Evolutionary conservation across 2,113 vertebrate genomes (phyloP).

Genomic region (Coturnix japonica): DNA sequence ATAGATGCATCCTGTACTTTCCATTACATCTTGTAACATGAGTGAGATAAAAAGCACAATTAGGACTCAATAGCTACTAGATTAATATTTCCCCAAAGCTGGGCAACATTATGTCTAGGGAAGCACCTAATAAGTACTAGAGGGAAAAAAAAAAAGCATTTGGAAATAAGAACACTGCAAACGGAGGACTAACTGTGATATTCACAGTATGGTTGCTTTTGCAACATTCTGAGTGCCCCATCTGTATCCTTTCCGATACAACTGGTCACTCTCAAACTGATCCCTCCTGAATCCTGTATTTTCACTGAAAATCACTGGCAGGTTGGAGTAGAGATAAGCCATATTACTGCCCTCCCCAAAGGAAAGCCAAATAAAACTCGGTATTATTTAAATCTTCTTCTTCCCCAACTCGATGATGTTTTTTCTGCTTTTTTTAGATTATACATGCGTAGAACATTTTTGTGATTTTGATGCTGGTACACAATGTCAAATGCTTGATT

Average conservation of each 20-base stretch:
- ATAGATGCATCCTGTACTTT: neutral
- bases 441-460: neutral
- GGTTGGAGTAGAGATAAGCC: neutral
- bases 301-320: neutral
- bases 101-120: neutral
- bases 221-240: neutral
- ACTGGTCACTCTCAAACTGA: fast-evolving
- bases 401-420: neutral
- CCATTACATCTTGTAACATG: neutral
- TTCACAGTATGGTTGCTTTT: neutral
- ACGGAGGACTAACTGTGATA: neutral
- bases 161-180: neutral
- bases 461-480: neutral
- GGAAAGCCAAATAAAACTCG: neutral
- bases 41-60: neutral
- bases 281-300: neutral
- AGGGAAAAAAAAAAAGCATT: neutral
- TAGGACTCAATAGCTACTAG: neutral
- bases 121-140: neutral
- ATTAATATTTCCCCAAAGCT: neutral
- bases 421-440: neutral
- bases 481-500: neutral
- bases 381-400: neutral
- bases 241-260: fast-evolving
- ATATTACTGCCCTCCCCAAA: neutral